phyloP scores from a whole-genome alignment of 2,888 invertebrate species.

The Cyrtodaria siliqua region DNA sequence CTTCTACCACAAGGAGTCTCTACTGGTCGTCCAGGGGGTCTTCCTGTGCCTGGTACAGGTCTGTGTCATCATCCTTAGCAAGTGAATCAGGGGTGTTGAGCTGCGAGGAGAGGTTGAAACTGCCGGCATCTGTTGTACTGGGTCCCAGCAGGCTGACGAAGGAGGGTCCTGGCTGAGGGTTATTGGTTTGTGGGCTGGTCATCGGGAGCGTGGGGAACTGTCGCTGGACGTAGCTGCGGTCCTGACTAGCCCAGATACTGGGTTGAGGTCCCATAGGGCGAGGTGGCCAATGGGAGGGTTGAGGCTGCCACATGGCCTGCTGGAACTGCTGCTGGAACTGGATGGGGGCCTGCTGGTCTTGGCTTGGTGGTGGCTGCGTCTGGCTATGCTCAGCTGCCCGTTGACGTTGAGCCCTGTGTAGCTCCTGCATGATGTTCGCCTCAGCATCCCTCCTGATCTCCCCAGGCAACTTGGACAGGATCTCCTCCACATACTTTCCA shows the following conservation, averaged over 20 bases:
- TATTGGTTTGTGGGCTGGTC: slow-evolving; percentile 14
- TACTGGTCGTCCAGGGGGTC: slow-evolving; percentile 10
- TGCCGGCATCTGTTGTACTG: not conserved
- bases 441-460: slow-evolving; percentile 29
- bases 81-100: too few relatives aligned
- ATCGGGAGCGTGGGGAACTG: slow-evolving; percentile 23
- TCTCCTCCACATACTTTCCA: slow-evolving; percentile 25
- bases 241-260: slow-evolving; percentile 35
- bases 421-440: slow-evolving; percentile 25
- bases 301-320: slow-evolving; percentile 29
- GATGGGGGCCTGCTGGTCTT: slow-evolving; percentile 12
- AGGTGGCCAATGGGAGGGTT: slow-evolving; percentile 22
- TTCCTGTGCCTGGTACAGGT: slow-evolving; percentile 16
- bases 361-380: slow-evolving; percentile 18
- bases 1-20: too few relatives aligned
- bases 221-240: slow-evolving; percentile 28
- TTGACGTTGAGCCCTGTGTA: slow-evolving; percentile 33
- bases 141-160: slow-evolving; percentile 9
- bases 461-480: slow-evolving; percentile 29
- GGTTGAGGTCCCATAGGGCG: slow-evolving; percentile 18
- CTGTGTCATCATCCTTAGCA: slow-evolving; percentile 20
- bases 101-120: too few relatives aligned
- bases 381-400: slow-evolving; percentile 23
- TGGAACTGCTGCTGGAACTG: slow-evolving; percentile 17
- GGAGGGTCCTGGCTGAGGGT: slow-evolving; percentile 3